Evolutionary conservation across 2,113 vertebrate species (phyloP).

Genomic region (Anguilla japonica): DNA sequence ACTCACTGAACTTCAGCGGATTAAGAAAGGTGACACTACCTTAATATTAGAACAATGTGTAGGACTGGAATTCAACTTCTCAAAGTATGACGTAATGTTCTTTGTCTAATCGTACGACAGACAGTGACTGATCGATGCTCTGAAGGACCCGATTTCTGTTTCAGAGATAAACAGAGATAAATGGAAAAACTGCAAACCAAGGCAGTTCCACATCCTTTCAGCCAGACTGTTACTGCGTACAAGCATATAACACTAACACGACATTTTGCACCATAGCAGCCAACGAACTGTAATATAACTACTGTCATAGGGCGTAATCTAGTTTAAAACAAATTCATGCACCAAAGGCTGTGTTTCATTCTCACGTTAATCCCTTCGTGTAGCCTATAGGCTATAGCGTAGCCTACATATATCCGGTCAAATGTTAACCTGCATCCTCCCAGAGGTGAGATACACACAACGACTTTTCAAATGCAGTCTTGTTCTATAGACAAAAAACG

Average conservation of each 20-base stretch:
- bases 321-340: neutral
- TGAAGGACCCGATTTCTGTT: neutral
- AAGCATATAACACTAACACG: neutral
- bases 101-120: constrained; percentile 47
- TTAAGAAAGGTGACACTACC: constrained; percentile 3
- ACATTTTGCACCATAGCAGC: neutral
- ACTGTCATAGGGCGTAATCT: neutral
- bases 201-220: neutral
- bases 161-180: neutral
- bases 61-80: constrained; percentile 21
- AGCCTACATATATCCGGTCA: neutral
- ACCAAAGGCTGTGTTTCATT: neutral
- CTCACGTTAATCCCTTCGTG: too few relatives aligned
- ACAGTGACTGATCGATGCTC: constrained; percentile 35
- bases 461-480: neutral
- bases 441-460: neutral
- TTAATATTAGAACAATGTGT: neutral
- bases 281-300: neutral
- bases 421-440: neutral
- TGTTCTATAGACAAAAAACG: too few relatives aligned
- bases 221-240: neutral
- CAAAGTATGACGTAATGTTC: constrained; percentile 32
- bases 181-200: neutral
- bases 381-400: too few relatives aligned
- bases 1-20: neutral